These are phyloP conservation scores for Aporrectodea caliginosa DNA, from an alignment of 1,140 invertebrate species.

Conservation along the genomic window DNA sequence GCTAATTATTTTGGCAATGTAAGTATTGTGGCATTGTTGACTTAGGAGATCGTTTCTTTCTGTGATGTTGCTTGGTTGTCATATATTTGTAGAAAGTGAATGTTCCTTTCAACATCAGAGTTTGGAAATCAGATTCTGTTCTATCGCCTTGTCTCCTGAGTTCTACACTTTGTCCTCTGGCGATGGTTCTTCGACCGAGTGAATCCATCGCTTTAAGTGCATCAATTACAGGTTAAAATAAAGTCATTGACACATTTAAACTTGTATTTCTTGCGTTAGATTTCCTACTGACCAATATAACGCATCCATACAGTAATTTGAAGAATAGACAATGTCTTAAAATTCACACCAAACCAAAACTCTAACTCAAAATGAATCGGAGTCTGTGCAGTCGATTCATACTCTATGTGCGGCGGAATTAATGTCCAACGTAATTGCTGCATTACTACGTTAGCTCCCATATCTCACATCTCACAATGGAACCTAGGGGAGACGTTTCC, in stretches of 20 bases:
- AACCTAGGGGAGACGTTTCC: too few species aligned
- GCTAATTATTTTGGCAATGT: too few species aligned
- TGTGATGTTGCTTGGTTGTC: background rate
- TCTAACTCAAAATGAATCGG: too few species aligned
- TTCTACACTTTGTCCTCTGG: background rate
- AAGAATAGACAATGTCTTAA: background rate
- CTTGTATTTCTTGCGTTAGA: background rate
- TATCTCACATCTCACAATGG: too few species aligned
- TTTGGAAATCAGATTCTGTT: background rate
- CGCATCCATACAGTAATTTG: background rate
- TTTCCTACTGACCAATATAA: background rate
- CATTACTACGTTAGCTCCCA: too few species aligned
- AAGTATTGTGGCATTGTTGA: too few species aligned
- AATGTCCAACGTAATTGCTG: too few species aligned
- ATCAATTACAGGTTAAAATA: background rate
- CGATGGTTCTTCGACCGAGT: background rate
- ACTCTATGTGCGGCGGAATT: too few species aligned
- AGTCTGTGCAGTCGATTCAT: background rate
- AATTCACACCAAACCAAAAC: too few species aligned
- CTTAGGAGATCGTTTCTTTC: background rate
- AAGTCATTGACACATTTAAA: too few species aligned
- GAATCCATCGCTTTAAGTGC: background rate
- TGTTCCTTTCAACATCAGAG: background rate
- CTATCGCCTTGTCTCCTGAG: background rate
- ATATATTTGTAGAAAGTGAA: background rate